Conservation (phyloP, 2,888 invertebrate species). For the Hypomecis punctinalis region DNA sequence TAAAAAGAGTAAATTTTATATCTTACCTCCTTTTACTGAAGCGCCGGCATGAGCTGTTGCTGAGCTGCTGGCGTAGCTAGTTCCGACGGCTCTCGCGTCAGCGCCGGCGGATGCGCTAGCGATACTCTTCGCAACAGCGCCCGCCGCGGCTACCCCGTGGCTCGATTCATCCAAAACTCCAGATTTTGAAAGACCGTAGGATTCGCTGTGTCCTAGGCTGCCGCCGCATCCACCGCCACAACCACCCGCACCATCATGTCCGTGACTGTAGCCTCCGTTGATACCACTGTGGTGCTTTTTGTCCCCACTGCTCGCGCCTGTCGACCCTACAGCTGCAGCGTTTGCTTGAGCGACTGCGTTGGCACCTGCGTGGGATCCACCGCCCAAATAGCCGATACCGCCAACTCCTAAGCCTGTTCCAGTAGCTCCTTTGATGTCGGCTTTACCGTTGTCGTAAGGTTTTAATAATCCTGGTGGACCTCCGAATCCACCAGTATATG, state of each 20-base stretch:
- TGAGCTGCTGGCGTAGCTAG: slow-evolving; percentile 66
- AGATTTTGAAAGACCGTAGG: slow-evolving; percentile 33
- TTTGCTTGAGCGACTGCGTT: slow-evolving; percentile 49
- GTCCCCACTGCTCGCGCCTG: slow-evolving; percentile 44
- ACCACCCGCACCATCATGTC: slow-evolving; percentile 43
- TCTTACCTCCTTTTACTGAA: slow-evolving; percentile 69
- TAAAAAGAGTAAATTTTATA: not conserved
- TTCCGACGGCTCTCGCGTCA: slow-evolving; percentile 47
- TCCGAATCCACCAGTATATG: slow-evolving; percentile 75
- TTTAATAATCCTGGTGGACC: slow-evolving; percentile 75
- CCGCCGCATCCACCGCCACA: slow-evolving; percentile 58
- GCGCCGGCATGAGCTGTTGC: slow-evolving; percentile 72
- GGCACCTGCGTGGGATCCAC: slow-evolving; percentile 34
- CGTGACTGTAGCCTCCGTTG: slow-evolving; percentile 35
- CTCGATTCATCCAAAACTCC: slow-evolving; percentile 40
- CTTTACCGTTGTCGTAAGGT: slow-evolving; percentile 68
- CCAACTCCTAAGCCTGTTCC: slow-evolving; percentile 36
- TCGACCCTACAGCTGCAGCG: slow-evolving; percentile 53
- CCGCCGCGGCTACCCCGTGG: slow-evolving; percentile 36
- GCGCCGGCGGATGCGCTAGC: slow-evolving; percentile 53
- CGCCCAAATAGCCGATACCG: slow-evolving; percentile 38
- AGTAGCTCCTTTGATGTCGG: slow-evolving; percentile 25
- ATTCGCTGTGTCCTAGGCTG: slow-evolving; percentile 38
- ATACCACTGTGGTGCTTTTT: slow-evolving; percentile 18
- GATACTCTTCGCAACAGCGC: slow-evolving; percentile 59